Conservation (phyloP, 2,888 invertebrate species). For the Rhyacophila evoluta region DNA sequence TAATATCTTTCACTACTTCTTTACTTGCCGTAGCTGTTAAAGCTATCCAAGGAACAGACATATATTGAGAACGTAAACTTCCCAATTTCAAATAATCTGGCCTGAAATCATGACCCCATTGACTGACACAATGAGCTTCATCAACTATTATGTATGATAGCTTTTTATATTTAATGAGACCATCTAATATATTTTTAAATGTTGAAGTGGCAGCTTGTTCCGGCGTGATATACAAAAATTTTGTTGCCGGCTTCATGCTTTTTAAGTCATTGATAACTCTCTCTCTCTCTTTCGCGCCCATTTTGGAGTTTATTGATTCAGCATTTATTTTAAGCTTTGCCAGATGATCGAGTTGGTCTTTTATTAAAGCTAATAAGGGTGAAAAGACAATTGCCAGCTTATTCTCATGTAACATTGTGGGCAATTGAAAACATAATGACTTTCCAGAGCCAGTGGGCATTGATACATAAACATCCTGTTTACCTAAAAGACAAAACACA, state of each 20-base stretch:
- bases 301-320: conserved; percentile 94
- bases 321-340: conserved; percentile 81
- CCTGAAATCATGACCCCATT: conserved; percentile 99
- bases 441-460: conserved; percentile 99
- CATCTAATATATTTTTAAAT: conserved; percentile 77
- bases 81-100: conserved; percentile 95
- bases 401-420: conserved; percentile 84
- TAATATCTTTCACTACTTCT: conserved; percentile 86
- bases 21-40: conserved; percentile 93
- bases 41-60: conserved; percentile 86
- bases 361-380: conserved; percentile 95
- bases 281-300: conserved; percentile 80
- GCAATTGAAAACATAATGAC: conserved; percentile 96
- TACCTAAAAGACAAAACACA: conserved; percentile 70
- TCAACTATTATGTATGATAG: conserved; percentile 94
- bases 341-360: conserved; percentile 95
- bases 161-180: conserved; percentile 80
- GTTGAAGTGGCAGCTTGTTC: conserved; percentile 90
- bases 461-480: conserved; percentile 92
- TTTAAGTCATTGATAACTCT: conserved; percentile 83
- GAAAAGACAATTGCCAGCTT: conserved; percentile 95
- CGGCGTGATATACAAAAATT: conserved; percentile 95
- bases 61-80: conserved; percentile 72
- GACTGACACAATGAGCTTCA: conserved; percentile 97
- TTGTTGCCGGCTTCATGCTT: conserved; percentile 79